These are phyloP conservation scores for Acrobasis repandana DNA, from an alignment of 2,888 invertebrate genomes.

Conservation along the genomic window DNA sequence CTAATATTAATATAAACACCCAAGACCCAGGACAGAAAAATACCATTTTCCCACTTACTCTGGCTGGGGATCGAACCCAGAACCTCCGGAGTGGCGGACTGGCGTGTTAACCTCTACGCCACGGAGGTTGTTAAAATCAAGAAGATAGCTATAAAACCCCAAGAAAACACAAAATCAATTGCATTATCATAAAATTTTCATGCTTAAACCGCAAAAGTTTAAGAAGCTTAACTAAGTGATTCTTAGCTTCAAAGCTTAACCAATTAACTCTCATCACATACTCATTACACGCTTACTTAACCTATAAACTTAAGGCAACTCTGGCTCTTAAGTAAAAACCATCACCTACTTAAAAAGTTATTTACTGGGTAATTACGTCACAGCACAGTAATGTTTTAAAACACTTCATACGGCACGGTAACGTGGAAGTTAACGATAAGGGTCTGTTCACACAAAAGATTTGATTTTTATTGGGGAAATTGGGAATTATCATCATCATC, in stretches of 20 bases:
- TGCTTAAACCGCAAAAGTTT: background rate
- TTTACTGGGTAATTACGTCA: slow-evolving; percentile 61
- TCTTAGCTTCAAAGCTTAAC: slow-evolving; percentile 25
- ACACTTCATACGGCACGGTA: slow-evolving; percentile 64
- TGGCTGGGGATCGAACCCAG: too few relatives aligned
- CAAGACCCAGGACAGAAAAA: too few relatives aligned
- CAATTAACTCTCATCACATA: slow-evolving; percentile 29
- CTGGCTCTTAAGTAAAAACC: slow-evolving; percentile 44
- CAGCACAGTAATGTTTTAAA: slow-evolving; percentile 64
- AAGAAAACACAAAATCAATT: too few relatives aligned
- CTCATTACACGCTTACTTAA: slow-evolving; percentile 30
- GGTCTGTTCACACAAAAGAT: background rate
- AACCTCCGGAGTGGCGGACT: too few relatives aligned
- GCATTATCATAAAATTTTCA: too few relatives aligned
- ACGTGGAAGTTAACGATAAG: slow-evolving; percentile 51
- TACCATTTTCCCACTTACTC: too few relatives aligned
- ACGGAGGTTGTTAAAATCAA: too few relatives aligned
- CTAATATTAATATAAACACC: too few relatives aligned
- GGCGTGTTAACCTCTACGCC: too few relatives aligned
- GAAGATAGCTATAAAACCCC: too few relatives aligned
- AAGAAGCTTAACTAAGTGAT: background rate
- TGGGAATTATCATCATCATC: too few relatives aligned
- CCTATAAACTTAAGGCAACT: slow-evolving; percentile 38
- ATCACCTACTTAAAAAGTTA: slow-evolving; percentile 58
- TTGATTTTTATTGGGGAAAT: too few relatives aligned